Base-by-base conservation (phyloP, 2,113 vertebrate species). In the Hydropotes inermis region DNA sequence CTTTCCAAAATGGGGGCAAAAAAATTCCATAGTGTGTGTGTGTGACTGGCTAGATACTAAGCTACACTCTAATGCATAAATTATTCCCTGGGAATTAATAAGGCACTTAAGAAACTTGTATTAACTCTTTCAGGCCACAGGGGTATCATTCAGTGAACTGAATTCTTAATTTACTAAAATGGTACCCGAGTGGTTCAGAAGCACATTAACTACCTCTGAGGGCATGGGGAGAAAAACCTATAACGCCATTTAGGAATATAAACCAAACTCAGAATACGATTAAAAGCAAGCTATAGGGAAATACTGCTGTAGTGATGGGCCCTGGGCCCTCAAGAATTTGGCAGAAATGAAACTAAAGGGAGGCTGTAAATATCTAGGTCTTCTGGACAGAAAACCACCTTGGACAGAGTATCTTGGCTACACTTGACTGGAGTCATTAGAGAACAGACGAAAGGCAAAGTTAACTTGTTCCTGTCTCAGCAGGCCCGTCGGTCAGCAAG, bases 81-180 rank as follows among this genome's bases (percentile, higher is more conserved):
- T 86, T 85, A 78, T 88, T 95, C 92, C 85, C 93, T 76, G 15
- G 82, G 88, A 96, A 94, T 92, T 88, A 97, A 90, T 86, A 87
- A 88, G 55, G 54, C 94, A 86, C 95, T 97, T 95, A 92, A 94
- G 85, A 97, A 97, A 95, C 33, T 57, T 89, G 54, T 67, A 91
- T 98, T 98, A 98, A 97, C 97, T 98, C 96, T 97, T 97, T 98
- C 86, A 87, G 50, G 86, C 60, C 88, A 97, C 95, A 27, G 12
- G 84, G 88, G 82, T 74, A 90, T 70, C 50, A 79, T 95, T 94
- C 76, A 82, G 33, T 79, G 60, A 97, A 83, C 50, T 88, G 61
- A 97, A 93, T 86, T 95, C 78, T 97, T 96, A 94, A 97, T 97
- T 97, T 87, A 91, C 94, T 97, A 58, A 98, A 97, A 97, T 15